These are phyloP conservation scores for Silurus meridionalis DNA, from an alignment of 2,113 vertebrate species.

Conservation along the genomic window DNA sequence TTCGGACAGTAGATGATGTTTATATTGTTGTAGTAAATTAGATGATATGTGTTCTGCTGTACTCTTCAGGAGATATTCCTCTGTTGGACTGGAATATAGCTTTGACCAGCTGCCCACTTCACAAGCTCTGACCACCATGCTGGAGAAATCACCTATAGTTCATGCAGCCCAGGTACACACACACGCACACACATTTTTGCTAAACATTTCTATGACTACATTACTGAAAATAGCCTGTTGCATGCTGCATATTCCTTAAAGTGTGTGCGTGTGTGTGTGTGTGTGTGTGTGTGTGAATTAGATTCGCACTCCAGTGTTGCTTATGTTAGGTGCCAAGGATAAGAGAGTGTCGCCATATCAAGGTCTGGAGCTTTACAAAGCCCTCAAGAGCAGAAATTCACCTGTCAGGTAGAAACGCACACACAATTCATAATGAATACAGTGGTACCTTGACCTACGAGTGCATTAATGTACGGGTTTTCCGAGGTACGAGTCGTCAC, in stretches of 20 bases:
- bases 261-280: background rate
- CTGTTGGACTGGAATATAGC: slow-evolving; percentile 75
- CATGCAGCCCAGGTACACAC: slow-evolving; percentile 70
- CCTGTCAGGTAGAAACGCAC: slow-evolving; percentile 64
- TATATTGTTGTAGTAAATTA: background rate
- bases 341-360: slow-evolving; percentile 78
- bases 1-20: background rate
- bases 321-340: slow-evolving; percentile 78
- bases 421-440: background rate
- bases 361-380: slow-evolving; percentile 80
- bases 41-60: slow-evolving; percentile 1
- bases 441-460: background rate
- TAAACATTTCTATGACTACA: no score
- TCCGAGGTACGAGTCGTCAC: no score
- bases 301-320: slow-evolving; percentile 75
- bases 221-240: background rate
- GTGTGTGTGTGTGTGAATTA: slow-evolving; percentile 49
- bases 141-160: slow-evolving; percentile 75
- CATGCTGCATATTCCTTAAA: background rate
- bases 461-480: no score
- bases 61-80: slow-evolving; percentile 73
- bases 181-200: background rate
- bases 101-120: slow-evolving; percentile 73
- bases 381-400: slow-evolving; percentile 73
- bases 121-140: slow-evolving; percentile 74